Percentiles rank a stretch among this genome's conserved stretches.
These are phyloP conservation scores for Mallotus villosus DNA, from an alignment of 2,797 vertebrate species.

Conservation along the genomic window DNA sequence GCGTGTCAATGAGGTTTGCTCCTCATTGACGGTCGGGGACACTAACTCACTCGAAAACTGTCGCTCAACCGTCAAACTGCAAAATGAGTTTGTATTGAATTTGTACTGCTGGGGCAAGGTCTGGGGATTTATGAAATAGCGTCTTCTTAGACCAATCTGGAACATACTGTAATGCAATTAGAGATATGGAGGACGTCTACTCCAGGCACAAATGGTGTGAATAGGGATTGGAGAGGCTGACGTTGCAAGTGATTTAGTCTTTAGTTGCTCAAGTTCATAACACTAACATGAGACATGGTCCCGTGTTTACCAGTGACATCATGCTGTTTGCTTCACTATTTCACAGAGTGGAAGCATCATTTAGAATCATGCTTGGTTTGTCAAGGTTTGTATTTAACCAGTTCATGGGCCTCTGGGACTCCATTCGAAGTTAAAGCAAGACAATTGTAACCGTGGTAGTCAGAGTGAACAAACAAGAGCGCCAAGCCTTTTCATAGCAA, in stretches of 20 bases:
- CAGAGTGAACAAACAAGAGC: conserved; percentile 37
- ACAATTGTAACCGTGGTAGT: conserved; percentile 26
- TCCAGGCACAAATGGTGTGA: too few relatives aligned
- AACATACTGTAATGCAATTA: conserved; percentile 43
- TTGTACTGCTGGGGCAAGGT: conserved; percentile 52
- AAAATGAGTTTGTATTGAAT: conserved; percentile 70
- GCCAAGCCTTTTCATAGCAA: conserved; percentile 37
- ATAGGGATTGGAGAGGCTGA: too few relatives aligned
- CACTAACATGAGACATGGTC: not conserved
- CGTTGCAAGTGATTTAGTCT: too few relatives aligned
- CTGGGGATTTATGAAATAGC: conserved; percentile 52
- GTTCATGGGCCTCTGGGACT: conserved; percentile 31
- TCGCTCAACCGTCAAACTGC: conserved; percentile 66
- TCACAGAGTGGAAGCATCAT: conserved; percentile 7
- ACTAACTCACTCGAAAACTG: conserved; percentile 72
- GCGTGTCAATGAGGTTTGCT: conserved; percentile 75
- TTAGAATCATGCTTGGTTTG: conserved; percentile 38
- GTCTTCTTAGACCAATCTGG: not conserved
- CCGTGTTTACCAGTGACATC: not conserved
- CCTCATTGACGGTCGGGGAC: conserved; percentile 79
- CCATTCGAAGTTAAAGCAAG: conserved; percentile 20
- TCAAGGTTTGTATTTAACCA: conserved; percentile 39
- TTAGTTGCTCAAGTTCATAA: too few relatives aligned
- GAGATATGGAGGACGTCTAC: conserved; percentile 24
- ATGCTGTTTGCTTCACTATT: not conserved